Percentiles rank a stretch among this genome's conserved stretches.
These are phyloP conservation scores for Terebella lapidaria DNA, from an alignment of 2,888 invertebrate genomes.

Conservation along the genomic window DNA sequence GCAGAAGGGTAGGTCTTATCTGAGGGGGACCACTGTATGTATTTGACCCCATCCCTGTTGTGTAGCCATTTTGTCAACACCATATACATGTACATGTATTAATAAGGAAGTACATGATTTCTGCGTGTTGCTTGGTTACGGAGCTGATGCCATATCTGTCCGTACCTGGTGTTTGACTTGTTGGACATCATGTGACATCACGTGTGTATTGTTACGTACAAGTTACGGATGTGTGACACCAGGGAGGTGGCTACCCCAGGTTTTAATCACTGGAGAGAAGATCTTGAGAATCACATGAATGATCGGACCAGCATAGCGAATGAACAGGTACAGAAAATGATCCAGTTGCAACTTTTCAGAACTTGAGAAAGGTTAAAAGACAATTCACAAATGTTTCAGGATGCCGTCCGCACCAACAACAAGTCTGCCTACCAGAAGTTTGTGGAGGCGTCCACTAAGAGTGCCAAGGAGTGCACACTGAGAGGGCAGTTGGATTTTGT, in stretches of 20 bases:
- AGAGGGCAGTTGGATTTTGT: slow-evolving; percentile 89
- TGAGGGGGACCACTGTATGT: too few species aligned
- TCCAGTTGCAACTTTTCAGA: too few species aligned
- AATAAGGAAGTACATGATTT: slow-evolving; percentile 80
- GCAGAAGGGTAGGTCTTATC: too few species aligned
- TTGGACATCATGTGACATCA: too few species aligned
- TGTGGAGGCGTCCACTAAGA: slow-evolving; percentile 80
- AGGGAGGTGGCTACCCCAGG: slow-evolving; percentile 82
- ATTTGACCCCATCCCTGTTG: too few species aligned
- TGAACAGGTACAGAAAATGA: slow-evolving; percentile 67
- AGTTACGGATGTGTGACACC: slow-evolving; percentile 65
- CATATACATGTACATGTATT: too few species aligned
- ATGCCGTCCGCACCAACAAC: slow-evolving; percentile 79
- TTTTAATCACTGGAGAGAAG: slow-evolving; percentile 91
- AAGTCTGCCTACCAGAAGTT: slow-evolving; percentile 76
- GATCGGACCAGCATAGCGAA: slow-evolving; percentile 82
- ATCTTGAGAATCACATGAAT: slow-evolving; percentile 94
- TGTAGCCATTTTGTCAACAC: too few species aligned
- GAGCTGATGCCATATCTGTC: slow-evolving; percentile 97
- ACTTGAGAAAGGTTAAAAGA: too few species aligned
- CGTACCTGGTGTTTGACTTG: slow-evolving; percentile 91
- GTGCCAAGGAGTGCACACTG: slow-evolving; percentile 78
- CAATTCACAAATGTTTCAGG: too few species aligned
- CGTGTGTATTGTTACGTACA: too few species aligned
- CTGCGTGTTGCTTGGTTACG: slow-evolving; percentile 90